Conservation (phyloP, 1,140 invertebrate species). For the Apis laboriosa region DNA sequence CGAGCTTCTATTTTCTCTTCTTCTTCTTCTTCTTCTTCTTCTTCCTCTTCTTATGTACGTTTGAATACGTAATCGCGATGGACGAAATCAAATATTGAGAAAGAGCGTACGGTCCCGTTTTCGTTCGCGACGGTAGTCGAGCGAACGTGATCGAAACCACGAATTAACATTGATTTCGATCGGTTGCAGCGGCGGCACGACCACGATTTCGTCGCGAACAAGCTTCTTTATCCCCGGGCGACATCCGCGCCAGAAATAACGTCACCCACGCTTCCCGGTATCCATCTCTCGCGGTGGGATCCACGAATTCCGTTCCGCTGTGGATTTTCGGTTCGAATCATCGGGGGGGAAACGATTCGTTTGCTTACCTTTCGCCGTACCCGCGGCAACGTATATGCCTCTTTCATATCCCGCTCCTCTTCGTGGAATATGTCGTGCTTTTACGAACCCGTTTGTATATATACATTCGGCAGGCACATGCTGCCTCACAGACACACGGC, state of each 20-base stretch:
- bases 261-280: constrained; percentile 47
- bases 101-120: neutral
- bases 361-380: constrained; percentile 63
- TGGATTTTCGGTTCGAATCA: constrained; percentile 56
- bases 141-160: constrained; percentile 24
- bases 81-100: neutral
- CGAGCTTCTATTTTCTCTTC: neutral
- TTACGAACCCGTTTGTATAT: constrained; percentile 63
- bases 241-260: constrained; percentile 58
- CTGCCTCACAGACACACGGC: neutral
- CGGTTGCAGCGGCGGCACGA: constrained; percentile 55
- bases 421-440: constrained; percentile 63
- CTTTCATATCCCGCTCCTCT: constrained; percentile 63
- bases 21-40: neutral
- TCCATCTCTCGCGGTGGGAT: constrained; percentile 39
- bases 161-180: constrained; percentile 67
- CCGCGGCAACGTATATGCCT: constrained; percentile 41
- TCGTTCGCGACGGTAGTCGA: neutral
- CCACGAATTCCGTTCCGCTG: constrained; percentile 39
- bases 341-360: constrained; percentile 36
- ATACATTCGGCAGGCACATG: constrained; percentile 53
- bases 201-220: constrained; percentile 6
- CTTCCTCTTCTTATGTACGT: neutral
- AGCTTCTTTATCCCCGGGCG: constrained; percentile 29
- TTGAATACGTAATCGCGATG: neutral